Conservation (phyloP, 2,888 invertebrate species). For the Caenorhabditis doughertyi region DNA sequence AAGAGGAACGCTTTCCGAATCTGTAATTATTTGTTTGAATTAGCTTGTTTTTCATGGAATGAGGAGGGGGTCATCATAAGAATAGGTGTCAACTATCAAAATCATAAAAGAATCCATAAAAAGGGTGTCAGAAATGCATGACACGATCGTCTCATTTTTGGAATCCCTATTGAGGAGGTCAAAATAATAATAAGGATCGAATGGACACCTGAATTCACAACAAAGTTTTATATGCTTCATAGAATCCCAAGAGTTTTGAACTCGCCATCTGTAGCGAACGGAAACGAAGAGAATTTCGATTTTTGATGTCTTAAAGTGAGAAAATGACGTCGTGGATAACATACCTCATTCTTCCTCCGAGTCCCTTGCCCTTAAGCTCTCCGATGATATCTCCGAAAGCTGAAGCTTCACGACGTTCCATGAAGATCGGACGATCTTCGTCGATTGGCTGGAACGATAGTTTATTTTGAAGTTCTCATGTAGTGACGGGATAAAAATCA, state of each 20-base stretch:
- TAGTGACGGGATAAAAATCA: constrained; percentile 14
- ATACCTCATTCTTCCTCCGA: constrained; percentile 76
- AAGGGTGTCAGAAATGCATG: constrained; percentile 45
- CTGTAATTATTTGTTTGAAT: constrained; percentile 42
- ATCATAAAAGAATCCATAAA: constrained; percentile 55
- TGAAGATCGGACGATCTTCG: constrained; percentile 67
- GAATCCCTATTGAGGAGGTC: constrained; percentile 10
- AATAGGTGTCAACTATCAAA: constrained; percentile 26
- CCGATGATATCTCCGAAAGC: constrained; percentile 70
- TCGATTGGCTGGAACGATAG: constrained; percentile 35
- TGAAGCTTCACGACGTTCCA: constrained; percentile 71
- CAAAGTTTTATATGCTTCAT: constrained; percentile 18
- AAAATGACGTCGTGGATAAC: constrained; percentile 17
- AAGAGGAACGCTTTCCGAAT: constrained; percentile 64
- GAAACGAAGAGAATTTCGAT: constrained; percentile 2
- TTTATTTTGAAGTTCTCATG: neutral
- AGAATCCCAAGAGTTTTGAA: constrained; percentile 2
- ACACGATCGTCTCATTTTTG: constrained; percentile 13
- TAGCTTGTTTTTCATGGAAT: constrained; percentile 14
- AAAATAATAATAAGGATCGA: constrained; percentile 18
- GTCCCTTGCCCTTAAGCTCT: constrained; percentile 74
- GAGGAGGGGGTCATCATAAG: neutral
- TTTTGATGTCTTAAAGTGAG: neutral
- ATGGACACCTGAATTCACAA: constrained; percentile 16
- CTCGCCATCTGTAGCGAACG: constrained; percentile 22